These are phyloP conservation scores for Erynnis tages DNA, from an alignment of 2,888 invertebrate species.

Conservation along the genomic window DNA sequence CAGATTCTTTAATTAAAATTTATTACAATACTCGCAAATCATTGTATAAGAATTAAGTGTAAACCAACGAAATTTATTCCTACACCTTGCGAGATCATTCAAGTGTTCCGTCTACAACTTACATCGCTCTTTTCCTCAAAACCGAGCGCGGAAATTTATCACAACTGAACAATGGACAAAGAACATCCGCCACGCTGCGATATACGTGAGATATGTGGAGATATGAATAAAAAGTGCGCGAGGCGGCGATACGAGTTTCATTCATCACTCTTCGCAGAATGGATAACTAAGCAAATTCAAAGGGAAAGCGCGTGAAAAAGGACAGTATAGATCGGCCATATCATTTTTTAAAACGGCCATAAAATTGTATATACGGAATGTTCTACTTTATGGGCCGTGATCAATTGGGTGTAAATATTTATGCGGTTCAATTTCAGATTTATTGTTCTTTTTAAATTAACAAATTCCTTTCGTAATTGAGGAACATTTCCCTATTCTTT, in stretches of 20 bases:
- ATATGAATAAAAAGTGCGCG: slow-evolving; percentile 22
- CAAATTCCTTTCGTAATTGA: too few species aligned
- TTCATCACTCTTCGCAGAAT: slow-evolving; percentile 18
- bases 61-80: not conserved
- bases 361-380: too few species aligned
- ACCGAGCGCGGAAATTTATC: slow-evolving; percentile 7
- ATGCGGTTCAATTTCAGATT: too few species aligned
- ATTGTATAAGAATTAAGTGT: too few species aligned
- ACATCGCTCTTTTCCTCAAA: slow-evolving; percentile 9
- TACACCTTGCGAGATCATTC: not conserved
- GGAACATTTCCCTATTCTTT: too few species aligned
- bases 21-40: too few species aligned
- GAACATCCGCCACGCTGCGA: slow-evolving; percentile 6
- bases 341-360: too few species aligned
- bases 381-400: too few species aligned
- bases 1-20: too few species aligned
- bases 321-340: not conserved
- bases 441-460: too few species aligned
- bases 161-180: slow-evolving; percentile 15
- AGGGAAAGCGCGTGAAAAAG: slow-evolving; percentile 7
- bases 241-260: slow-evolving; percentile 19
- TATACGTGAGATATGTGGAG: slow-evolving; percentile 11
- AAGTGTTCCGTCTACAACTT: not conserved
- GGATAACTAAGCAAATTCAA: slow-evolving; percentile 20
- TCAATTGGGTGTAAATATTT: too few species aligned